phyloP scores from a whole-genome alignment of 2,113 vertebrate species.

The Hoplias malabaricus region DNA sequence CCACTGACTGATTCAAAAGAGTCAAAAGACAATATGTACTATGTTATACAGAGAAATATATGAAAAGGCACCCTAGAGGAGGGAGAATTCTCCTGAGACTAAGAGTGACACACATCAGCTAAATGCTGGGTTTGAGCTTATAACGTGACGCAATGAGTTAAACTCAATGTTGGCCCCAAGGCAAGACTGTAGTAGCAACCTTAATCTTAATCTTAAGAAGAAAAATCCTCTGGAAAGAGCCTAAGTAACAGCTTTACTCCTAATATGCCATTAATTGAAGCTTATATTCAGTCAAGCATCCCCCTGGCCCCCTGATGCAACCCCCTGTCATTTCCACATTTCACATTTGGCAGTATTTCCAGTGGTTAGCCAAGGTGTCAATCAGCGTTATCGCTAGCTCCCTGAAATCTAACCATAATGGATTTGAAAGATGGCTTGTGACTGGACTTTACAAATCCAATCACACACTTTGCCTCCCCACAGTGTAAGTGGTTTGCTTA shows the following conservation, averaged over 20 bases:
- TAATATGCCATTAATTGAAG: not conserved
- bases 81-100: not conserved
- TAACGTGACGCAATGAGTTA: not conserved
- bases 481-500: not conserved
- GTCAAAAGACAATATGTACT: not conserved
- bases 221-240: not conserved
- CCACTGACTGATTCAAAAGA: not conserved
- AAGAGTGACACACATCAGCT: too few relatives aligned
- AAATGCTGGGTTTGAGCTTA: not conserved
- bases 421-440: not conserved
- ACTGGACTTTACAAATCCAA: not conserved
- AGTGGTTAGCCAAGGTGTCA: not conserved
- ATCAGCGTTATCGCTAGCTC: not conserved
- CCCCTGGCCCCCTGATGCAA: not conserved
- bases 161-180: not conserved
- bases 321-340: not conserved
- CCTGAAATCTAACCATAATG: not conserved
- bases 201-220: not conserved
- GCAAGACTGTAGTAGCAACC: not conserved
- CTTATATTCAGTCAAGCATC: constrained; percentile 26
- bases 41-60: not conserved
- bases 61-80: not conserved
- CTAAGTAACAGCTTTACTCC: not conserved
- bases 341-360: not conserved
- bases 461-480: not conserved